Evolutionary conservation across 2,888 invertebrate species (phyloP).

Genomic region (Agrypnus murinus): DNA sequence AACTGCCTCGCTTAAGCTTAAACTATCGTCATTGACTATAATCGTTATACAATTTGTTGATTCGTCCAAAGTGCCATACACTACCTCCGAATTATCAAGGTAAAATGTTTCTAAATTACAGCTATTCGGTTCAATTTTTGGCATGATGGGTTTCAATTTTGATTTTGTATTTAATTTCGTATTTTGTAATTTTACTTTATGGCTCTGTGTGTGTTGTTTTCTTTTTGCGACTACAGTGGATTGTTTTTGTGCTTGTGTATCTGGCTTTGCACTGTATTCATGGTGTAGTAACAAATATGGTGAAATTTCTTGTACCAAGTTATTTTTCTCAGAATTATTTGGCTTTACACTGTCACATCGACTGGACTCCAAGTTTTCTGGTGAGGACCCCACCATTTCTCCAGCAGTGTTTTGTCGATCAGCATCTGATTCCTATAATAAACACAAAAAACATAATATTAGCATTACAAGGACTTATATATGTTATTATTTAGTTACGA

Average conservation of each 20-base stretch:
- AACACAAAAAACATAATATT: no score
- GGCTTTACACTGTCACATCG: conserved; percentile 73
- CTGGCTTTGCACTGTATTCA: conserved; percentile 65
- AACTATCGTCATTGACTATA: conserved; percentile 78
- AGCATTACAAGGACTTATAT: no score
- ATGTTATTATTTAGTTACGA: no score
- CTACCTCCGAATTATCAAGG: conserved; percentile 70
- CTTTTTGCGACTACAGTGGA: conserved; percentile 10
- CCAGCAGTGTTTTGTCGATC: conserved; percentile 74
- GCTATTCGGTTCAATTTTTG: conserved; percentile 23
- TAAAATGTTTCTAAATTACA: conserved; percentile 39
- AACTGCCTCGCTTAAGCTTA: conserved; percentile 72
- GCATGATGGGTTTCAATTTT: conserved; percentile 45
- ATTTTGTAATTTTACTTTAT: conserved; percentile 8
- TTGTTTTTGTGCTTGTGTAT: conserved; percentile 39
- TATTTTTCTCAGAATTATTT: conserved; percentile 45
- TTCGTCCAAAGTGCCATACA: conserved; percentile 84
- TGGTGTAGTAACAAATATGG: conserved; percentile 67
- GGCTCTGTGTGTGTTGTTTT: not conserved
- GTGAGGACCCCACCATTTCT: conserved; percentile 91
- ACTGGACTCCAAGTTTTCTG: conserved; percentile 90
- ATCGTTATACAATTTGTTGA: conserved; percentile 83
- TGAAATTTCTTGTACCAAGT: conserved; percentile 63
- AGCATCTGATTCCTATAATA: conserved; percentile 68
- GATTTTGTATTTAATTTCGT: conserved; percentile 45